Evolutionary conservation across 64 coral and sea anemone genomes (phyloP).

Genomic region (Trachythela sp.): DNA sequence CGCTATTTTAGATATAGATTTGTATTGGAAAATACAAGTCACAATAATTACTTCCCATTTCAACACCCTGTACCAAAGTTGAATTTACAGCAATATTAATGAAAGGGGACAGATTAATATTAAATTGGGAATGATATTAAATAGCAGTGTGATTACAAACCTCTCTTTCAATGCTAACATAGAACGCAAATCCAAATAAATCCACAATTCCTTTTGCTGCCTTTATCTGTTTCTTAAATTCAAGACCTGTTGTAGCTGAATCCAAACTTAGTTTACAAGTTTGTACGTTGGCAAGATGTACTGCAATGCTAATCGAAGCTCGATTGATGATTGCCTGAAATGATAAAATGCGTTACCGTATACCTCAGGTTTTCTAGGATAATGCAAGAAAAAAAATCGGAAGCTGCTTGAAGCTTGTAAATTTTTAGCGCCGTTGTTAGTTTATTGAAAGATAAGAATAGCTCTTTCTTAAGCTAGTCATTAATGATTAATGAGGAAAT

Average conservation of each 20-base stretch:
- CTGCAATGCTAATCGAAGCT: background rate
- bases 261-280: background rate
- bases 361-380: no score
- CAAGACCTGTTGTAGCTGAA: background rate
- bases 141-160: no score
- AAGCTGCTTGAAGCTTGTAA: background rate
- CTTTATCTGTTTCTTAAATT: slow-evolving; percentile 12
- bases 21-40: no score
- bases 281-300: background rate
- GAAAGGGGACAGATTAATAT: no score
- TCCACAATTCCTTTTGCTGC: background rate
- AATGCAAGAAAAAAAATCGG: no score
- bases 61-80: no score
- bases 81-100: no score
- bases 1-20: no score
- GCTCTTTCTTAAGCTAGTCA: background rate
- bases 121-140: no score
- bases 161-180: background rate
- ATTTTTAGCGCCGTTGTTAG: no score
- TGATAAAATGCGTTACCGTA: background rate
- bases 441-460: background rate
- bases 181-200: background rate
- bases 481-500: background rate
- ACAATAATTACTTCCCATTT: no score
- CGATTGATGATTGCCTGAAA: background rate